phyloP scores from a whole-genome alignment of 1,140 invertebrate genomes.

The Drosophila kepulauana region DNA sequence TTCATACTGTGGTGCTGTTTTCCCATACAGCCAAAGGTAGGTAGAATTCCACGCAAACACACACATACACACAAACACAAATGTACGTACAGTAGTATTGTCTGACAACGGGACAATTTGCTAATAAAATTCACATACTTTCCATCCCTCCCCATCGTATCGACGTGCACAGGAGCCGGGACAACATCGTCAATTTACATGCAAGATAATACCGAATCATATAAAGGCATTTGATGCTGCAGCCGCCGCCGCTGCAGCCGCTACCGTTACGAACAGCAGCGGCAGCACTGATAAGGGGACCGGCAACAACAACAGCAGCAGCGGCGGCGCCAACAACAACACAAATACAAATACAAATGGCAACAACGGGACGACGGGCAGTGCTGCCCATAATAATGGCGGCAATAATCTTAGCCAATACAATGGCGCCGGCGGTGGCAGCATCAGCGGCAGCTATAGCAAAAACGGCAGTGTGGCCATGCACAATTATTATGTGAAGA shows the following conservation, averaged over 20 bases:
- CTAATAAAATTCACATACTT: neutral
- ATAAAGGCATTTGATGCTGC: conserved; percentile 66
- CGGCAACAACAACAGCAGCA: neutral
- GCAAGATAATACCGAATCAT: conserved; percentile 70
- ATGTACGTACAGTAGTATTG: conserved; percentile 15
- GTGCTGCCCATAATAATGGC: conserved; percentile 14
- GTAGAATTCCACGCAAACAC: conserved; percentile 21
- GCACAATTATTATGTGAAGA: conserved; percentile 78
- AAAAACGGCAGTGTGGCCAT: conserved; percentile 72
- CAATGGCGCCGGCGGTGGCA: conserved; percentile 25
- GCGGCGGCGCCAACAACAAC: neutral
- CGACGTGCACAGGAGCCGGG: conserved; percentile 55
- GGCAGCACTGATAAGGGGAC: neutral
- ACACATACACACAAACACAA: conserved; percentile 14
- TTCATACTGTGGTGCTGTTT: conserved; percentile 89
- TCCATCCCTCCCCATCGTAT: too few species aligned
- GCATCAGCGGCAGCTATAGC: conserved; percentile 59
- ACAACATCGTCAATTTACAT: conserved; percentile 74
- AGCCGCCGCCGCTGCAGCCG: conserved; percentile 31
- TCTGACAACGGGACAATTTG: neutral
- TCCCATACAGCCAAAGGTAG: conserved; percentile 87
- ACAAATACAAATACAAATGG: conserved; percentile 14
- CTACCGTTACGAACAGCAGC: neutral
- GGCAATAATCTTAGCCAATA: conserved; percentile 39
- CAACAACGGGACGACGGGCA: conserved; percentile 6